phyloP scores from a whole-genome alignment of 2,888 invertebrate species.

The Xestia c-nigrum region DNA sequence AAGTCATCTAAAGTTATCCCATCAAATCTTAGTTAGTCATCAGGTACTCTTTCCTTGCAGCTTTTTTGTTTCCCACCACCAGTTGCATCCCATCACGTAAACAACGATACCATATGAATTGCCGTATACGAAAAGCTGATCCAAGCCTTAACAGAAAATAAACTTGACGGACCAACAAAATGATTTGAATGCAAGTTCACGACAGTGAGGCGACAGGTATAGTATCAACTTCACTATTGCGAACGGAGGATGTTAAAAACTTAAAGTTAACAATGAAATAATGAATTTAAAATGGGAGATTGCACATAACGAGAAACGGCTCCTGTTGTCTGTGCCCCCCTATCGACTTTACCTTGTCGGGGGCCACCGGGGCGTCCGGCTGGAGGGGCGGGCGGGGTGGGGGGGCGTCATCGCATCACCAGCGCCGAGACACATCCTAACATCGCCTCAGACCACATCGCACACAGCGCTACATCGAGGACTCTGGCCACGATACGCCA shows the following conservation, averaged over 20 bases:
- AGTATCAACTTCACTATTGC: slow-evolving; percentile 63
- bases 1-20: slow-evolving; percentile 17
- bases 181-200: slow-evolving; percentile 56
- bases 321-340: slow-evolving; percentile 85
- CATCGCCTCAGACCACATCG: slow-evolving; percentile 89
- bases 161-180: slow-evolving; percentile 65
- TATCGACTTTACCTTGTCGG: slow-evolving; percentile 85
- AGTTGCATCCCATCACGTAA: slow-evolving; percentile 63
- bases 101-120: slow-evolving; percentile 81
- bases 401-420: slow-evolving; percentile 66
- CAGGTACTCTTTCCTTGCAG: neutral
- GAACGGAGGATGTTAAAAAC: slow-evolving; percentile 69
- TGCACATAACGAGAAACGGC: slow-evolving; percentile 85
- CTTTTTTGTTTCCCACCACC: slow-evolving; percentile 15
- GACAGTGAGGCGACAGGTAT: slow-evolving; percentile 42
- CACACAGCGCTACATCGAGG: slow-evolving; percentile 89
- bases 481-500: slow-evolving; percentile 88
- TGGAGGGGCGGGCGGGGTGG: slow-evolving; percentile 68
- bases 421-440: slow-evolving; percentile 81
- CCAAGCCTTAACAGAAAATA: slow-evolving; percentile 66
- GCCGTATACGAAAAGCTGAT: slow-evolving; percentile 80
- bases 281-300: slow-evolving; percentile 83
- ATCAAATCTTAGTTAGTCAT: slow-evolving; percentile 8
- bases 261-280: slow-evolving; percentile 75
- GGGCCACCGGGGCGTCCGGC: slow-evolving; percentile 67